Evolutionary conservation across 1,140 invertebrate genomes (phyloP).

Genomic region (Orius insidiosus): DNA sequence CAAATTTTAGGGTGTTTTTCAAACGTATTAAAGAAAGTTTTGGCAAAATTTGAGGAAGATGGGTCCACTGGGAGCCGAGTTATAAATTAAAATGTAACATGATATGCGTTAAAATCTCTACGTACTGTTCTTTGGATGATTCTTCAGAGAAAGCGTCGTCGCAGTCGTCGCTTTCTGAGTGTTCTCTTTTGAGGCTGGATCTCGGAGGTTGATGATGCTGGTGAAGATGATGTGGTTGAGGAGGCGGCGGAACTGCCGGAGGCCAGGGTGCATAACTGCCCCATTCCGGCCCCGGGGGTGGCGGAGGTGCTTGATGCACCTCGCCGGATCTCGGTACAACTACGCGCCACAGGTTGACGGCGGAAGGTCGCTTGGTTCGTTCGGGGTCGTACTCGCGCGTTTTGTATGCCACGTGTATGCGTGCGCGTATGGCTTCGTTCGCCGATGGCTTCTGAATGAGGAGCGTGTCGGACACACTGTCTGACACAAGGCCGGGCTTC

Average conservation of each 20-base stretch:
- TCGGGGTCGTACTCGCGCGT: neutral
- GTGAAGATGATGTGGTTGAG: slow-evolving; percentile 18
- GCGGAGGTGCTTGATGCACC: slow-evolving; percentile 20
- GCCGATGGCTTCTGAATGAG: slow-evolving; percentile 10
- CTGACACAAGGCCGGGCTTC: neutral
- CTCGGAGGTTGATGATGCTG: slow-evolving; percentile 7
- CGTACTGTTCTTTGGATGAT: slow-evolving; percentile 63
- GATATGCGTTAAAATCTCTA: slow-evolving; percentile 19
- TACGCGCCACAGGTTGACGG: slow-evolving; percentile 31
- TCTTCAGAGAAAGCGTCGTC: slow-evolving; percentile 70
- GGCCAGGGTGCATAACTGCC: slow-evolving; percentile 21
- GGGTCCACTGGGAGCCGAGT: no score
- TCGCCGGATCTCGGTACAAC: slow-evolving; percentile 29
- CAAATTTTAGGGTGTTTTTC: no score
- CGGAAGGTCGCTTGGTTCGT: slow-evolving; percentile 5
- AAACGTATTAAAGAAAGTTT: no score
- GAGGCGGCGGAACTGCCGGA: slow-evolving; percentile 22
- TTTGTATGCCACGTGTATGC: neutral
- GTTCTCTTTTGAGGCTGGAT: slow-evolving; percentile 40
- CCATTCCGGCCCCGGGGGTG: slow-evolving; percentile 12
- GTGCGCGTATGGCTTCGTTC: slow-evolving; percentile 3
- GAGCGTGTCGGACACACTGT: slow-evolving; percentile 5
- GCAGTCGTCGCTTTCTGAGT: slow-evolving; percentile 57
- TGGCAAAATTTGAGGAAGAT: no score
- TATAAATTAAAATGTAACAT: no score